Evolutionary conservation across 2,113 vertebrate species (phyloP), one percentile per base, ranked within the genome.

Genomic region (Heloderma charlesbogerti): DNA sequence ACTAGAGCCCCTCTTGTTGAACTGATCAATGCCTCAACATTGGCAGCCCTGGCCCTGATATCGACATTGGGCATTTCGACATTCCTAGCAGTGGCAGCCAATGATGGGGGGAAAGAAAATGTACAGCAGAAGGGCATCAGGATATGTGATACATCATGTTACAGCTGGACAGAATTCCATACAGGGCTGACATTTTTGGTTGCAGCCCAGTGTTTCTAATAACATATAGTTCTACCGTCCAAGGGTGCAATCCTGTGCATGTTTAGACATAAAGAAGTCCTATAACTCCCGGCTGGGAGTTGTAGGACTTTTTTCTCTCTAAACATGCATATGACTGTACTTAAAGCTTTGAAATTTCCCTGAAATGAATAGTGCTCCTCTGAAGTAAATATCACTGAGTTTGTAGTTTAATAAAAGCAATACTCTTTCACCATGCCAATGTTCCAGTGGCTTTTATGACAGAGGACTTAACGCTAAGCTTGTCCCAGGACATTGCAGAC

Each of bases 391-490:
- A 71, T 69, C 83, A n/a, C 48, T 40, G 37, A 34, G 6, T 43
- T 31, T 79, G 29, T 71, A 15, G 48, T 80, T 71, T 79, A 71
- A 79, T 90, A 71, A 71, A 86, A 86, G 48, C 43, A 71, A 75
- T 89, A 37, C 22, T 75, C 51, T 40, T 37, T 78, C 34, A 54
- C 6, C 3, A 34, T 31, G 13, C 25, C 57, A 86, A 6, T 86
- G 60, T 90, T 86, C 63, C n/a, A 34, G 37, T 54, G 45, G 45
- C 18, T 90, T 85, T 78, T 79, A 80, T 45, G 37, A 77, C 31
- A 60, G 40, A 43, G 69, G 81, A 86, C 25, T 80, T 86, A 80
- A 51, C 74, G 31, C 83, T 80, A 90, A 86, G 74, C 75, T 80
- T 80, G 63, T 86, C 75, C 84, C 57, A 60, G 75, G 43, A 86